Evolutionary conservation across 2,888 invertebrate genomes (phyloP), one percentile per base, ranked within the genome.

Genomic region (Clunio marinus): DNA sequence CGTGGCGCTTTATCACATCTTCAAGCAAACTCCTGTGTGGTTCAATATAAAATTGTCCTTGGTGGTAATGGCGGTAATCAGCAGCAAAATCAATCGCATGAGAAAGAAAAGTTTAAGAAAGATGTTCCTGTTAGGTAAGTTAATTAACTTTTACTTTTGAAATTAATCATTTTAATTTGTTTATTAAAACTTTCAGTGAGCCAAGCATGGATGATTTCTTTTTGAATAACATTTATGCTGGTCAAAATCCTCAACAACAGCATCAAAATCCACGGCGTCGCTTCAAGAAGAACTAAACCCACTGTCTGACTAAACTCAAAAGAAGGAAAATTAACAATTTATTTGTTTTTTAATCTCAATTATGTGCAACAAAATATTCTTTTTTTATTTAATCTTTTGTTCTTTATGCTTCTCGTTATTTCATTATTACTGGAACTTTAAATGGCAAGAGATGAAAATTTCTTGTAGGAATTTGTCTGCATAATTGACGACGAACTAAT

Each of bases 21-120:
- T 72, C 87, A 91, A 79, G 91, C 94, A 13, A 93, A 95, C 80
- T 89, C 91, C 70, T 95, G 96, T 81, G 87, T 89, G 78, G 93
- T 96, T 70, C 93, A 93, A 78, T 79, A 78, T 74, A 77, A 79
- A 46, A 79, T 79, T 72, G 79, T 79, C 35, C 76, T 78, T 10
- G 78, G 79, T 25, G 77, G 77, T 17, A 77, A 78, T 68, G 77
- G 78, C 57, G 77, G 77, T 60, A 76, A 77, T 28, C 76, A 77
- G 7, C 75, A 76, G 17, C 76, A 77, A 8, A 74, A 76, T 59
- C 75, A 75, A 46, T 73, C 74, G 66, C 73, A 71, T 58, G 72
- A 74, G n/a, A 75, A 73, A 37, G 73, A 71, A 20, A 71, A 70
- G 10, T 59, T 70, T 5, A 73, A 74, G 71, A 73, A 72, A 35